Conservation (phyloP, 2,888 invertebrate species). For the Abrostola triplasia region DNA sequence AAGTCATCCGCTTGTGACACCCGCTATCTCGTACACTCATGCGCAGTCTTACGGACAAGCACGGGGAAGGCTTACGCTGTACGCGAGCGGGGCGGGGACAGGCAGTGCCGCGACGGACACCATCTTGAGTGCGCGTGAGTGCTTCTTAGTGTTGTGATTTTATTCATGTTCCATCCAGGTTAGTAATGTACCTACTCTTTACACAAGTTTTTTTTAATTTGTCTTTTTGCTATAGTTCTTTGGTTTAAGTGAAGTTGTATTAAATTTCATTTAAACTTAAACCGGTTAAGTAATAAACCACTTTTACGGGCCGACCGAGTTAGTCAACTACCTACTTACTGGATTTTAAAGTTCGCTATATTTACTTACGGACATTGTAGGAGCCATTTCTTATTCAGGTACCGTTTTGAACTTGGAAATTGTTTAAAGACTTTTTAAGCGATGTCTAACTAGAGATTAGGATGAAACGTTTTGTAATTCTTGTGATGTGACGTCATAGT, state of each 20-base stretch:
- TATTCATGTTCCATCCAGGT: constrained; percentile 56
- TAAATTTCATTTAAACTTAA: constrained; percentile 30
- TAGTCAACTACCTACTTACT: constrained; percentile 52
- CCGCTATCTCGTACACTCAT: constrained; percentile 46
- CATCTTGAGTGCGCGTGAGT: constrained; percentile 52
- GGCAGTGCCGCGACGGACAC: constrained; percentile 51
- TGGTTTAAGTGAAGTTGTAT: constrained; percentile 7
- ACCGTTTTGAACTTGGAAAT: constrained; percentile 38
- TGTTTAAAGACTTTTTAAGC: constrained; percentile 13
- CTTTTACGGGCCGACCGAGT: constrained; percentile 60
- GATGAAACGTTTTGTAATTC: not conserved
- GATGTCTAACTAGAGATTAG: constrained; percentile 8
- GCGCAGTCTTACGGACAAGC: constrained; percentile 35
- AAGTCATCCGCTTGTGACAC: constrained; percentile 32
- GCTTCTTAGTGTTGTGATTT: constrained; percentile 46
- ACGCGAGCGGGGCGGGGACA: constrained; percentile 29
- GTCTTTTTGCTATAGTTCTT: not conserved
- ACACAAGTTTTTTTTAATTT: constrained; percentile 25
- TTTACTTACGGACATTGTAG: constrained; percentile 48
- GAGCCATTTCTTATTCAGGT: constrained; percentile 48
- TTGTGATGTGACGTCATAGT: constrained; percentile 32
- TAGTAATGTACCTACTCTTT: constrained; percentile 42
- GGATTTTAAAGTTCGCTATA: constrained; percentile 56
- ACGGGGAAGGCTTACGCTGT: constrained; percentile 33
- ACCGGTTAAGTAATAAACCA: constrained; percentile 60